Percentiles rank a stretch among this genome's conserved stretches.
These are phyloP conservation scores for Tipula confusa DNA, from an alignment of 2,888 invertebrate species.

Conservation along the genomic window DNA sequence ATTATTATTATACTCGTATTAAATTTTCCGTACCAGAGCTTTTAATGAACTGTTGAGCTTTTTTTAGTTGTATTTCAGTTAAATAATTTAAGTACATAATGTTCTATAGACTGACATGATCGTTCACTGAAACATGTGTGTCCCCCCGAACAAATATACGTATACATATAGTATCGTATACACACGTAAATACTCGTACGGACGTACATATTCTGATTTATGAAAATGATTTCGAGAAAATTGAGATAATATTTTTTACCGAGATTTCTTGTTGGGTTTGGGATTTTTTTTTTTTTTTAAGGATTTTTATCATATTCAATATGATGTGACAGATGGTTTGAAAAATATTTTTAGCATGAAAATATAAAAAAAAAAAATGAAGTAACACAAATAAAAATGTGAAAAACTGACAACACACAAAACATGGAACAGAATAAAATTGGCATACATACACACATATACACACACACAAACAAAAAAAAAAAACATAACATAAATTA, in stretches of 20 bases:
- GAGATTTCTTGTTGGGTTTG: neutral
- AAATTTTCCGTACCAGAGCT: no score
- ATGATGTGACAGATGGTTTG: conserved; percentile 1
- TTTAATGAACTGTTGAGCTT: no score
- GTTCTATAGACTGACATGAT: no score
- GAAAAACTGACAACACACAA: conserved; percentile 25
- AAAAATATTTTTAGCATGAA: neutral
- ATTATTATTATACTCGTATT: no score
- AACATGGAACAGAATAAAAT: conserved; percentile 12
- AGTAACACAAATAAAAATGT: conserved; percentile 25
- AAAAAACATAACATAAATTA: neutral
- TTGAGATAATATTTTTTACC: conserved; percentile 8
- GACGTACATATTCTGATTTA: conserved; percentile 5
- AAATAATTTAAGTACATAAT: no score
- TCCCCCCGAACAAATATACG: no score
- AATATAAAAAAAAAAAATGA: neutral
- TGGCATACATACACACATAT: no score
- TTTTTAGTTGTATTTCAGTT: no score
- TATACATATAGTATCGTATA: no score
- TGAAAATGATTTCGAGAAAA: conserved; percentile 9
- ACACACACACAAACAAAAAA: no score
- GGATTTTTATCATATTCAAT: conserved; percentile 12
- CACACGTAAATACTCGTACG: neutral
- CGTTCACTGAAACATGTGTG: no score
- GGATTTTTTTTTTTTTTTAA: neutral